phyloP scores from a whole-genome alignment of 2,113 vertebrate genomes.

The Elaphurus davidianus region DNA sequence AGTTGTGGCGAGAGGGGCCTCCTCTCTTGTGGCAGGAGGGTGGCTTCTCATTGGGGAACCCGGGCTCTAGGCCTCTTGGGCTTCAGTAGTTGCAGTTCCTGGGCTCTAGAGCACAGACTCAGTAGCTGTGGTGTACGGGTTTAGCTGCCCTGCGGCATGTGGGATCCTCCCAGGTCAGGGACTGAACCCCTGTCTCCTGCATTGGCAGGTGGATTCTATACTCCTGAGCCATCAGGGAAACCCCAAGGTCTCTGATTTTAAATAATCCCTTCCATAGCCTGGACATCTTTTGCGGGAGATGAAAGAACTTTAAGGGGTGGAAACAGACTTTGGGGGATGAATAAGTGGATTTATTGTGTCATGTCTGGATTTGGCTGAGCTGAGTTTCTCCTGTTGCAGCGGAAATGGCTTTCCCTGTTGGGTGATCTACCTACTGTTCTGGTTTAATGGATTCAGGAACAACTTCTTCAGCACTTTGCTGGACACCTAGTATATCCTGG shows the following conservation, averaged over 20 bases:
- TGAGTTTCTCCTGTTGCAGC: neutral
- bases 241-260: neutral
- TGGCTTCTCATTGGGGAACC: neutral
- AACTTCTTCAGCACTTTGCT: neutral
- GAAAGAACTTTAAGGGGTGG: neutral
- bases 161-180: neutral
- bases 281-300: neutral
- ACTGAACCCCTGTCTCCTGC: neutral
- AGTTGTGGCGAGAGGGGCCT: neutral
- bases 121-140: neutral
- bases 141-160: neutral
- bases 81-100: neutral
- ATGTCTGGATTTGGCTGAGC: neutral
- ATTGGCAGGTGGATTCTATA: neutral
- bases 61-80: neutral
- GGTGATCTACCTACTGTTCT: neutral
- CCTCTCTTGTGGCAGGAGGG: neutral
- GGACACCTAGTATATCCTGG: neutral
- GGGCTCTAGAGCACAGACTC: neutral
- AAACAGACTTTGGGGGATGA: neutral
- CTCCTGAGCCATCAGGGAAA: neutral
- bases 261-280: neutral
- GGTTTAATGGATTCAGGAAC: neutral
- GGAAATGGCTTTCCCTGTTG: constrained; percentile 16
- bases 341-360: neutral